These are phyloP conservation scores for Anolis carolinensis DNA, from an alignment of 2,113 vertebrate genomes.

Conservation along the genomic window DNA sequence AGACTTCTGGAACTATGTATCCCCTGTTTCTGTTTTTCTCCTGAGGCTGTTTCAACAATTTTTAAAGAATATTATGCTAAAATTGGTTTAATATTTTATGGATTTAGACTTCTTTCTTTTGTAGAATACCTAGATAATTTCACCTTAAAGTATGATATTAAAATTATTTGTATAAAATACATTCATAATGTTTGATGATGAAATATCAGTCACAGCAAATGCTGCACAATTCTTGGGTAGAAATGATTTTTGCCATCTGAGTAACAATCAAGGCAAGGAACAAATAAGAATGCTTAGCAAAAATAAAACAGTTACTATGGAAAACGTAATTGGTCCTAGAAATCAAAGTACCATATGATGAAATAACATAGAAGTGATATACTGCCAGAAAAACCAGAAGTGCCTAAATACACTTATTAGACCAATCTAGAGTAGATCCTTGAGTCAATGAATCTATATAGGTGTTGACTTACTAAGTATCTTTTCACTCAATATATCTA, in stretches of 20 bases:
- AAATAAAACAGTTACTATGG: conserved; percentile 54
- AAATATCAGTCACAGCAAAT: conserved; percentile 33
- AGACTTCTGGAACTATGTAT: neutral
- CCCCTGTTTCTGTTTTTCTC: neutral
- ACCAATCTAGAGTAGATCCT: too few species aligned
- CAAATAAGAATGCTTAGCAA: conserved; percentile 62
- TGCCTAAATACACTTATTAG: conserved; percentile 4
- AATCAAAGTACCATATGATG: conserved; percentile 4
- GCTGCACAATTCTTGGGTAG: conserved; percentile 60
- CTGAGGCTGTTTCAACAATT: too few species aligned
- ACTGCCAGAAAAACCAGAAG: conserved; percentile 9
- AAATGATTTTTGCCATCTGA: conserved; percentile 71
- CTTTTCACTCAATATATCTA: too few species aligned
- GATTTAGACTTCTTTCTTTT: neutral
- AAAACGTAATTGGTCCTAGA: conserved; percentile 52
- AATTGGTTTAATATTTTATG: too few species aligned
- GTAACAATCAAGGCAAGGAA: conserved; percentile 63
- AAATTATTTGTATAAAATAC: neutral
- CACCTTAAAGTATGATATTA: neutral
- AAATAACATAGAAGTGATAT: conserved; percentile 27
- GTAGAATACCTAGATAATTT: too few species aligned
- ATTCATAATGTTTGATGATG: neutral
- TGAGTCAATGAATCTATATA: too few species aligned
- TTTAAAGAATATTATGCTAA: too few species aligned
- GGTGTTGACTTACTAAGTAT: too few species aligned